Conservation (phyloP, 2,113 vertebrate species). For the Gorsachius goisagi region DNA sequence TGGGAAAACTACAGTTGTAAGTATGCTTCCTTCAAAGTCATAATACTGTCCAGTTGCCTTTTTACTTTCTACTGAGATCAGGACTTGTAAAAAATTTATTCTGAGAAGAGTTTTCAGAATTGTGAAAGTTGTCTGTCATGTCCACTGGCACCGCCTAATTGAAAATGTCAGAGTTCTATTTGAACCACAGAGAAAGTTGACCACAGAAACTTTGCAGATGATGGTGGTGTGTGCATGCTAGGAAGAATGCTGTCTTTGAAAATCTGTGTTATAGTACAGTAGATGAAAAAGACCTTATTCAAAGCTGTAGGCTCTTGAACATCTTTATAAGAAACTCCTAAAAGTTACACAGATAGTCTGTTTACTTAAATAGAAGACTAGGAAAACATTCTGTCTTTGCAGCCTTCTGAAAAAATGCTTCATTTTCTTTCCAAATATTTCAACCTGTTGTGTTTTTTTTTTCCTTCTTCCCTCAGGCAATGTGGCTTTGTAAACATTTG, state of each 20-base stretch:
- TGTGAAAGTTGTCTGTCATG: background rate
- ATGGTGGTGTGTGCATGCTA: background rate
- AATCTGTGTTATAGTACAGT: background rate
- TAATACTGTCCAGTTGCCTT: background rate
- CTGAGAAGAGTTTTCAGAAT: background rate
- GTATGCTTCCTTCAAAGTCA: slow-evolving; percentile 9
- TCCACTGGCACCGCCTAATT: rapidly evolving
- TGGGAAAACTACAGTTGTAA: slow-evolving; percentile 83
- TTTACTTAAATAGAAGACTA: background rate
- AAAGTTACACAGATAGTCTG: background rate
- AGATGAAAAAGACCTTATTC: background rate
- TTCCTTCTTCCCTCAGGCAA: slow-evolving; percentile 63
- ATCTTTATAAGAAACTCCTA: background rate
- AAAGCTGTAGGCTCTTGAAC: background rate
- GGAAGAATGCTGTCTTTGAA: background rate
- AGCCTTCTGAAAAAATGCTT: slow-evolving; percentile 35
- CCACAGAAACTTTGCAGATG: background rate
- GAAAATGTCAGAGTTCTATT: background rate
- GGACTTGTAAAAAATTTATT: background rate
- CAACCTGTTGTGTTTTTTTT: background rate
- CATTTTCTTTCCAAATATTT: background rate
- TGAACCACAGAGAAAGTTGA: background rate
- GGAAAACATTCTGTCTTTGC: background rate
- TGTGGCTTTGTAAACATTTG: slow-evolving; percentile 79
- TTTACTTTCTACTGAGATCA: background rate